Percentiles rank a stretch among this genome's conserved stretches.
Evolutionary conservation across 2,888 invertebrate species (phyloP).

Genomic region (Anarsia innoxiella): DNA sequence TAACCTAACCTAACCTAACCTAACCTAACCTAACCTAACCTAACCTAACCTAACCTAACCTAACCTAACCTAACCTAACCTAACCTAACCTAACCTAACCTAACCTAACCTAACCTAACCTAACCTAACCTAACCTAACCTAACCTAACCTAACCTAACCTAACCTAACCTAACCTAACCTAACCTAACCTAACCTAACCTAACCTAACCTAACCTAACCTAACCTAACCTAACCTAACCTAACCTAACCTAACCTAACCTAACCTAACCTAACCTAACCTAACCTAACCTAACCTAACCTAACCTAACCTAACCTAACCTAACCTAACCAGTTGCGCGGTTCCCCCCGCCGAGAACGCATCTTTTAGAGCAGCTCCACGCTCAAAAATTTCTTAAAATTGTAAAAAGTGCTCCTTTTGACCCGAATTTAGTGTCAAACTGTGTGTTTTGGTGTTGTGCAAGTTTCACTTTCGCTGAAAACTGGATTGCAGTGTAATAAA

Average conservation of each 20-base stretch:
- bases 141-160: conserved; percentile 21
- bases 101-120: conserved; percentile 20
- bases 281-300: conserved; percentile 19
- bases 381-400: not conserved
- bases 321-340: conserved; percentile 1
- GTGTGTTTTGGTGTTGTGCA: no score
- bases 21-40: conserved; percentile 13
- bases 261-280: conserved; percentile 20
- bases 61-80: conserved; percentile 15
- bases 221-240: conserved; percentile 15
- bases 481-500: no score
- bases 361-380: not conserved
- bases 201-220: conserved; percentile 12
- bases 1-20: no score
- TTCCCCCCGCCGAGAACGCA: not conserved
- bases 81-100: conserved; percentile 18
- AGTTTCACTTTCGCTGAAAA: no score
- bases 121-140: conserved; percentile 17
- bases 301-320: conserved; percentile 16
- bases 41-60: conserved; percentile 13
- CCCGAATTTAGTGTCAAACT: no score
- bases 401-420: no score
- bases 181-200: conserved; percentile 13
- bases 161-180: conserved; percentile 20
- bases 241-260: conserved; percentile 16